phyloP scores from a whole-genome alignment of 1,140 invertebrate species.

The Camponotus vicinus region DNA sequence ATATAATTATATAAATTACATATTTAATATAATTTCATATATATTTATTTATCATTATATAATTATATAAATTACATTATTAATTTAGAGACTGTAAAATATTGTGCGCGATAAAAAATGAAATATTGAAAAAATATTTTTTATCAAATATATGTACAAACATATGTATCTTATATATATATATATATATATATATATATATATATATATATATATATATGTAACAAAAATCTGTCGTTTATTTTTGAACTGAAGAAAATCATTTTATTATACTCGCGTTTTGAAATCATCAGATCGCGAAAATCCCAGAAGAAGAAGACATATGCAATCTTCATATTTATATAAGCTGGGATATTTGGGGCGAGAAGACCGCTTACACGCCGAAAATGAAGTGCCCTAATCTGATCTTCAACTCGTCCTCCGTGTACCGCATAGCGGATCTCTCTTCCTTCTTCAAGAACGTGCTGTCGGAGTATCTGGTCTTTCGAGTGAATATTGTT shows the following conservation, averaged over 20 bases:
- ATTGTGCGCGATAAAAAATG: not conserved
- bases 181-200: not conserved
- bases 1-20: no score
- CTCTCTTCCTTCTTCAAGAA: slow-evolving; percentile 76
- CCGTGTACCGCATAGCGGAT: slow-evolving; percentile 76
- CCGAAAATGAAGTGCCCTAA: slow-evolving; percentile 74
- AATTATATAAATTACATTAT: not conserved
- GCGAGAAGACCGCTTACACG: slow-evolving; percentile 73
- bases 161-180: not conserved
- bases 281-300: slow-evolving; percentile 67
- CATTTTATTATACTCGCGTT: not conserved
- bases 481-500: slow-evolving; percentile 76
- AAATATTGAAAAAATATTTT: not conserved
- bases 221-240: not conserved
- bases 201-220: not conserved
- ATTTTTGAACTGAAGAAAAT: slow-evolving; percentile 5
- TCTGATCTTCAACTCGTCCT: slow-evolving; percentile 79
- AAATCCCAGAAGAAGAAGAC: slow-evolving; percentile 70
- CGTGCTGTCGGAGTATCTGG: slow-evolving; percentile 70
- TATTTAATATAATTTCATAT: no score
- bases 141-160: not conserved
- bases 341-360: slow-evolving; percentile 79
- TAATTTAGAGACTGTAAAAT: slow-evolving; percentile 17
- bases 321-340: slow-evolving; percentile 71
- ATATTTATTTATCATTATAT: no score